Evolutionary conservation across 2,888 invertebrate genomes (phyloP), one percentile per base, ranked within the genome.

Genomic region (Meiosimyza decipiens): DNA sequence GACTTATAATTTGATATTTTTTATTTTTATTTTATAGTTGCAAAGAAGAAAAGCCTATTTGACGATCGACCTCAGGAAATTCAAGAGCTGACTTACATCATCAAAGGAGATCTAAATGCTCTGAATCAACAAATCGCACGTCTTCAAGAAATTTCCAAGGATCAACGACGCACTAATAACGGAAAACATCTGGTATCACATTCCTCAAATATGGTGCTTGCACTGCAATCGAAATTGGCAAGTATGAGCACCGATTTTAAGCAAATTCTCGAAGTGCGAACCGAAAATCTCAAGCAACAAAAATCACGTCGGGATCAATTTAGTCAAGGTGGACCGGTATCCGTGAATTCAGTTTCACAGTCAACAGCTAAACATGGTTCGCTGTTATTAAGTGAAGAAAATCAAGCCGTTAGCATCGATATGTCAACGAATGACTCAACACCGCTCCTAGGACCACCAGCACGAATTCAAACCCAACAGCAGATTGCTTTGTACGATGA

Each of bases 171-270:
- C 77, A 85, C 83, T 40, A 87, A 87, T 6, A 90, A 88, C 80
- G 91, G 92, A 50, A 91, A 91, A 81, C 97, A 97, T 87, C 91
- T 97, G 87, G 92, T 95, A 79, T 95, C 95, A 77, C 96, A 96
- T 90, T 95, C 96, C 72, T 96, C 95, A 63, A 97, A 95, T 85
- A 96, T 98, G 76, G 97, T 98, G 11, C 90, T 97, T 74, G 94
- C 96, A 6, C 88, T 97, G 74, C 97, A 97, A 89, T 97, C 98
- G 2, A 95, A 97, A 86, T 89, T 99, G 79, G 99, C 98, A 50
- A 93, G 93, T 76, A 98, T 99, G 95, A 98, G 98, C 63, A 97
- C 95, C 77, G 96, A 98, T 83, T 99, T 99, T 86, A 98, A 99
- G 88, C 95, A 94, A 89, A 97, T 99, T 63, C 90, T 99, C 72